phyloP scores from a whole-genome alignment of 2,113 vertebrate species.

The Orcinus orca region DNA sequence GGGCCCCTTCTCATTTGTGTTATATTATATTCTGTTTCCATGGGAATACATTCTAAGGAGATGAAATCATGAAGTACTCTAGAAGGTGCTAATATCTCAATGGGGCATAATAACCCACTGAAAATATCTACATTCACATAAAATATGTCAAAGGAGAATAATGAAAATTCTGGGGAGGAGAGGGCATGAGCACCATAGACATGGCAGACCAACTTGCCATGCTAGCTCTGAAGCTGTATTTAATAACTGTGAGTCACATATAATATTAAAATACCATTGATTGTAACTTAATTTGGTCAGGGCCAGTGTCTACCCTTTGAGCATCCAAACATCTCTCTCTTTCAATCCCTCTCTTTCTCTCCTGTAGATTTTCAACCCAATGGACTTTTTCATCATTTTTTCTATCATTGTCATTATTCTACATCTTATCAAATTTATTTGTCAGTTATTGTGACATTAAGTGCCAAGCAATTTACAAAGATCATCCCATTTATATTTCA shows the following conservation, averaged over 20 bases:
- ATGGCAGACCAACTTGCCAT: neutral
- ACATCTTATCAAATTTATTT: neutral
- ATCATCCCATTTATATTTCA: neutral
- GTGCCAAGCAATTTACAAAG: neutral
- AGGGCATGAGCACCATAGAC: neutral
- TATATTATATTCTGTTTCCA: conserved; percentile 70
- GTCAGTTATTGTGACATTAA: neutral
- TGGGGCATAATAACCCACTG: conserved; percentile 70
- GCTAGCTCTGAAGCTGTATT: neutral
- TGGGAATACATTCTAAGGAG: conserved; percentile 59
- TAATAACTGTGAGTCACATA: neutral
- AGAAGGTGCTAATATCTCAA: conserved; percentile 76
- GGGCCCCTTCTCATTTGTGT: conserved; percentile 53
- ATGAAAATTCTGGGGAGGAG: conserved; percentile 36
- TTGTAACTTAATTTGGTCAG: neutral
- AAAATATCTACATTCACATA: conserved; percentile 68
- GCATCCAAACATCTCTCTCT: neutral
- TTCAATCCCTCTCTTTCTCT: neutral
- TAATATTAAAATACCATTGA: neutral
- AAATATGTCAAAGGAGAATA: conserved; percentile 25
- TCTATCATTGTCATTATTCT: neutral
- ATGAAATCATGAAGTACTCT: conserved; percentile 73
- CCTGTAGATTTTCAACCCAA: neutral
- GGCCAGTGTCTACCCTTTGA: neutral
- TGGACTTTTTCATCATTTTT: neutral